phyloP scores from a whole-genome alignment of 2,113 vertebrate species.

The Myocastor coypus region DNA sequence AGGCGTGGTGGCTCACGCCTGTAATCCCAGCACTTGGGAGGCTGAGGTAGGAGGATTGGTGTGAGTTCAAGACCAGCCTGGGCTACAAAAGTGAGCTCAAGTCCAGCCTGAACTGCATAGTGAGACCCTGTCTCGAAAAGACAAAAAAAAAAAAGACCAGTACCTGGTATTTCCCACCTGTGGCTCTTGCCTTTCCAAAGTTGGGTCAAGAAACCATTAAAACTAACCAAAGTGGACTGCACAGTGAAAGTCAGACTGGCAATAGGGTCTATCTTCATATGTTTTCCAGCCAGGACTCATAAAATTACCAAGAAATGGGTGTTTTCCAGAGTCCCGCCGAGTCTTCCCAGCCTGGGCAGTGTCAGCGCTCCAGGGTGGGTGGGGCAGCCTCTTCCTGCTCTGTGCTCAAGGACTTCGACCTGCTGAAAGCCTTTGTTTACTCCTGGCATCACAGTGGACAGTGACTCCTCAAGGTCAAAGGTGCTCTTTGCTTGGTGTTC shows the following conservation, averaged over 20 bases:
- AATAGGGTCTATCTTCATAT: background rate
- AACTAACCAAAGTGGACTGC: slow-evolving; percentile 22
- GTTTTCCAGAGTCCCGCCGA: slow-evolving; percentile 40
- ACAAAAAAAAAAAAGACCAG: too few relatives aligned
- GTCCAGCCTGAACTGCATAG: too few relatives aligned
- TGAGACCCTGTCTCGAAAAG: too few relatives aligned
- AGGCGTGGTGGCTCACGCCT: too few relatives aligned
- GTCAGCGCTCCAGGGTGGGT: background rate
- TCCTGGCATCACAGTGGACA: background rate
- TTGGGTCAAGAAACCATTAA: slow-evolving; percentile 56
- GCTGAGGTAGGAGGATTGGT: too few relatives aligned
- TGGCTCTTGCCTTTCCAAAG: slow-evolving; percentile 24
- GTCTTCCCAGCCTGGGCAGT: background rate
- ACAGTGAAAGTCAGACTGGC: slow-evolving; percentile 50
- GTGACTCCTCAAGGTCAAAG: background rate
- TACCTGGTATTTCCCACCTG: background rate
- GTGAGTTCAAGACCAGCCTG: too few relatives aligned
- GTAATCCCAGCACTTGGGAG: too few relatives aligned
- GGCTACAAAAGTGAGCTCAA: too few relatives aligned
- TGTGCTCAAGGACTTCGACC: background rate
- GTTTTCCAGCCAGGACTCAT: slow-evolving; percentile 52
- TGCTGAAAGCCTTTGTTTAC: background rate
- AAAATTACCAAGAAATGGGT: slow-evolving; percentile 43
- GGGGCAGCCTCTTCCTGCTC: background rate
- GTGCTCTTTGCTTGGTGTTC: background rate